Evolutionary conservation across 2,113 vertebrate species (phyloP), one percentile per base, ranked within the genome.

Genomic region (Nannospalax galili): DNA sequence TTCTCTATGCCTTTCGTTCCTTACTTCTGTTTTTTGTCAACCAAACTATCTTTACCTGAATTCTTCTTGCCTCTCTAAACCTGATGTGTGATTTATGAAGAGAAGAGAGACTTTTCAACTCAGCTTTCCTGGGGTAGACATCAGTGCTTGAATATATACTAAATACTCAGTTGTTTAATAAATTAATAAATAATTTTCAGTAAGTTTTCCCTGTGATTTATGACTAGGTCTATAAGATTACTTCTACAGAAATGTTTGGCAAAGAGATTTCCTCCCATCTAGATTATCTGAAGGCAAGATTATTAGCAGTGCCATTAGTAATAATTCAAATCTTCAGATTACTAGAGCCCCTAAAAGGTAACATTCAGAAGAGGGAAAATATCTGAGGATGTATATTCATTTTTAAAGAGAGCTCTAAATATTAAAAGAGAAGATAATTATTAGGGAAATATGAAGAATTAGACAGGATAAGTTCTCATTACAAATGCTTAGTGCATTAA

Each of bases 381-480:
- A 65, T n/a, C 37, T 30, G 24, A 88, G 72, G 73, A 87, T 81
- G 26, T 94, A 91, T 95, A 95, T 94, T 91, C 86, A 94, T 92
- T 95, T 95, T 95, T 96, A 91, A 95, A 94, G 62, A 95, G 37
- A 81, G 4, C 65, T 95, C 78, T 93, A 95, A 77, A 92, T 96
- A 91, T 91, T 95, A 91, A 96, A 96, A 88, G 52, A 91, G 86
- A 73, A 92, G 62, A 92, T 81, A 94, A 95, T 96, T 92, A 92
- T 92, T 91, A 90, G 69, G 85, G 73, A 94, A 91, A 96, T 91
- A 84, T 30, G 78, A 17, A 92, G 93, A 96, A 94, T 95, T 91
- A 88, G 67, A 42, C 52, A 94, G 60, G 52, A 67, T 92, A 56
- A 84, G 52, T 90, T 95, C 72, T 94, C 35, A 88, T 94, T 92